phyloP scores from a whole-genome alignment of 2,113 vertebrate species.

The Indicator maculatus region DNA sequence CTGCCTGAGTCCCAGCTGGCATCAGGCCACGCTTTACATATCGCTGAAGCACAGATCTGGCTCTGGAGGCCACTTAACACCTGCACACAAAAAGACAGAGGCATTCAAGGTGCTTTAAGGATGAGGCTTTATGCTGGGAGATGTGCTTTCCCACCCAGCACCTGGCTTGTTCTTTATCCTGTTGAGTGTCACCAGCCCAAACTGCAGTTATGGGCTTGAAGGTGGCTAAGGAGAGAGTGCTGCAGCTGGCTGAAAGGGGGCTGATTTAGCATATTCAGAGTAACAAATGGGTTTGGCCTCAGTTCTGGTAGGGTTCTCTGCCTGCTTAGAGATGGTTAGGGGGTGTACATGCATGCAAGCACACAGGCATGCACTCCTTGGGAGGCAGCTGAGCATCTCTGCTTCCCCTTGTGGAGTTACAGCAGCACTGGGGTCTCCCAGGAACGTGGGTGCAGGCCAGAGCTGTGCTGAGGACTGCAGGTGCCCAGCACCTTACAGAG shows the following conservation, averaged over 20 bases:
- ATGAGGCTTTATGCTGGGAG: conserved; percentile 4
- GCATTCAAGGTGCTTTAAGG: conserved; percentile 38
- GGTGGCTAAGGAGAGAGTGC: not conserved
- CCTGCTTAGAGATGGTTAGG: not conserved
- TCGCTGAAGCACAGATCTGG: conserved; percentile 12
- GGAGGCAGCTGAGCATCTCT: not conserved
- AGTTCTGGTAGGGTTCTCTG: not conserved
- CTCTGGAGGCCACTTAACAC: conserved; percentile 26
- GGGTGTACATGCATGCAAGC: rapidly evolving
- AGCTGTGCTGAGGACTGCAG: not conserved
- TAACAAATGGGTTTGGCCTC: not conserved
- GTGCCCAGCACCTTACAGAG: not conserved
- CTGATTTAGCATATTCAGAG: not conserved
- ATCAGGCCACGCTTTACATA: not conserved
- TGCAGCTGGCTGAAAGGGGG: not conserved
- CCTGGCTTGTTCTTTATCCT: not conserved
- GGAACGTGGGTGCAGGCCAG: not conserved
- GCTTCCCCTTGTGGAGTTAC: not conserved
- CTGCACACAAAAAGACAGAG: conserved; percentile 22
- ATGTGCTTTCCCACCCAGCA: not conserved
- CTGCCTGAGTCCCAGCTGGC: conserved; percentile 10
- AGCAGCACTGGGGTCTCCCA: rapidly evolving
- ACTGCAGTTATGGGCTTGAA: not conserved
- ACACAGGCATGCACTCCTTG: not conserved
- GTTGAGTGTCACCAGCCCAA: conserved; percentile 21